Base-by-base conservation (phyloP, 2,888 invertebrate species). In the Agrotis clavis region DNA sequence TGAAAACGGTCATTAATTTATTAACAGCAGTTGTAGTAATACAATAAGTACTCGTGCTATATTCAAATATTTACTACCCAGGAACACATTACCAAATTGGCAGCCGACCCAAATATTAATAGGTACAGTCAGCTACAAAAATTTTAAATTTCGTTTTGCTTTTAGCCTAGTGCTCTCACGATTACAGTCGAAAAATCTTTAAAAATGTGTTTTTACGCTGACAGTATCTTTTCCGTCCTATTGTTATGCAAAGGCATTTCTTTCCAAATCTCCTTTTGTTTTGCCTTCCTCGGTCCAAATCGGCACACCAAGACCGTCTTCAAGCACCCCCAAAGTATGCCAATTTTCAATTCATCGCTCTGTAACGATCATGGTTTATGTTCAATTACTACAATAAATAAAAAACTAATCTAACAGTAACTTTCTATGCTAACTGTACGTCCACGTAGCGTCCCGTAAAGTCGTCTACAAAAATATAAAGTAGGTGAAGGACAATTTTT, bases 401-500 rank as follows among this genome's bases (percentile, higher is more conserved):
- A 54, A 51, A 50, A 30, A n/a, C 21, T 11, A 2, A 21, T 5
- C 4, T 50, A 14, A 66, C 25, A 18, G 25, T n/a, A 3, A 6
- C 0, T 30, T 54, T 1, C 16, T 50, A 7, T 69, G 6, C 16
- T 13, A 13, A 41, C 45, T n/a, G 13, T 71, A 61, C 47, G 0
- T 18, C 18, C 51, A 4, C 21, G 11, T 59, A 30, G n/a, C 45
- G 13, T 53, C n/a, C 13, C 30, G 35, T 19, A 18, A 30, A 25
- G 14, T n/a, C n/a, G 60, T 14, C 21, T 18, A 73, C 30, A 45
- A 72, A 72, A 72, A 50, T 63, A 57, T 9, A 35, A 60, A 72
- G 2, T 57, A 62, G 74, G 54, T 73, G 72, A 72, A 73, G 72
- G 72, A 35, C 72, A 73, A n/a, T 9, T 53, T 72, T 16, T 21